phyloP scores from a whole-genome alignment of 2,797 vertebrate species.

The Urosaurus nigricauda region DNA sequence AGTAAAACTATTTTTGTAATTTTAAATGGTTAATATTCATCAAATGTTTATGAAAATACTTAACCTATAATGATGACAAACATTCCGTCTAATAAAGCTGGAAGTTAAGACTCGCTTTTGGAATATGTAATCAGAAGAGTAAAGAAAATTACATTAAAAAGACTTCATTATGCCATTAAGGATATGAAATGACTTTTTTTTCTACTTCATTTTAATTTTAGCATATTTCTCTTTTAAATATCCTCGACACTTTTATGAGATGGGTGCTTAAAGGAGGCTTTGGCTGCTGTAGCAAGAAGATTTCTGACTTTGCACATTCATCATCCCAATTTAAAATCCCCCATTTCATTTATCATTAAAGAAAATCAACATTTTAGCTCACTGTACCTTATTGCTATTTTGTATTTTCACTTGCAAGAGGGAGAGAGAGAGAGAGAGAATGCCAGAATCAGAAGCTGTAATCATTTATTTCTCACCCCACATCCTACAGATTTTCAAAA shows the following conservation, averaged over 20 bases:
- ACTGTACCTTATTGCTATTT: slow-evolving; percentile 54
- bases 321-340: slow-evolving; percentile 61
- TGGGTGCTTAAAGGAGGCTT: slow-evolving; percentile 52
- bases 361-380: slow-evolving; percentile 73
- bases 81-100: slow-evolving; percentile 67
- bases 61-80: slow-evolving; percentile 71
- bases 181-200: slow-evolving; percentile 73
- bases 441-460: slow-evolving; percentile 11
- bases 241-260: slow-evolving; percentile 63
- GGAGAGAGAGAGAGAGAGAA: slow-evolving; percentile 9
- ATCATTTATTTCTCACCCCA: background rate
- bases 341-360: slow-evolving; percentile 73
- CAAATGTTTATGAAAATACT: slow-evolving; percentile 72
- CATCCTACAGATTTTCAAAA: background rate
- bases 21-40: slow-evolving; percentile 78
- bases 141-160: slow-evolving; percentile 77
- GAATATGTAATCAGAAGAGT: slow-evolving; percentile 76
- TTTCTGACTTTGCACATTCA: slow-evolving; percentile 70
- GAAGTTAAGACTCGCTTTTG: slow-evolving; percentile 75
- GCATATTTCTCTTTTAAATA: slow-evolving; percentile 69
- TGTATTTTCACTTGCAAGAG: slow-evolving; percentile 48
- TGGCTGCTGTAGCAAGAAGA: slow-evolving; percentile 68
- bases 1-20: slow-evolving; percentile 73
- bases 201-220: slow-evolving; percentile 74
- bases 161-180: slow-evolving; percentile 74